A percentile compares a stretch with the other conserved stretches of the same genome.
These are phyloP conservation scores for Cossypha heuglini DNA, from an alignment of 2,797 vertebrate genomes.

Conservation along the genomic window DNA sequence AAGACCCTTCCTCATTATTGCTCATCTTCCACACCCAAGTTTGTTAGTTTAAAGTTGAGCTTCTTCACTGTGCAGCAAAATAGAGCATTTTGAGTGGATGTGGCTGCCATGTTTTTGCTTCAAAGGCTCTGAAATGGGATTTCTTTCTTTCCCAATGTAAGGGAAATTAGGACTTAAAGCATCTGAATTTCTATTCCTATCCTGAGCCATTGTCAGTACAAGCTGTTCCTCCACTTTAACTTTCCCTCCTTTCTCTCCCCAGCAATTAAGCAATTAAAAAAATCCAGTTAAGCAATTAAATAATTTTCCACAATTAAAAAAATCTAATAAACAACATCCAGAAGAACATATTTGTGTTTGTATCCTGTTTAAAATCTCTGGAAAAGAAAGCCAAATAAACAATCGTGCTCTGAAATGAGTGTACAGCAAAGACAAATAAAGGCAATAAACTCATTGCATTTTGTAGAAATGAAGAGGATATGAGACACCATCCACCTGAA, in stretches of 20 bases:
- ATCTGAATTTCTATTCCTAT: not conserved
- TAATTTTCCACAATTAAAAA: not conserved
- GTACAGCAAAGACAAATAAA: not conserved
- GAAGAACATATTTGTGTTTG: not conserved
- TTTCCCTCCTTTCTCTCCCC: not conserved
- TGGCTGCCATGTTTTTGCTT: not conserved
- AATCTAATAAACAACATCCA: not conserved
- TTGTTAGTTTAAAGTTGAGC: not conserved
- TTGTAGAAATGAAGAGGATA: not conserved
- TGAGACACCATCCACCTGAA: fast-evolving
- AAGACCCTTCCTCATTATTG: not conserved
- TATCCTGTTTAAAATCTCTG: not conserved
- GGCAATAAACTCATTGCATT: not conserved
- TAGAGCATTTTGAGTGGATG: not conserved
- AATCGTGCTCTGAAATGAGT: not conserved
- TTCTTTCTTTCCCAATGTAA: not conserved
- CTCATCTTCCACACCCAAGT: not conserved
- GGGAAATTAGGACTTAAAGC: not conserved
- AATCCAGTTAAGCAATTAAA: not conserved
- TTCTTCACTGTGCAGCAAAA: not conserved
- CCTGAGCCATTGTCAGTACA: not conserved
- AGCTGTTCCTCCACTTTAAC: not conserved
- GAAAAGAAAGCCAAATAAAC: not conserved
- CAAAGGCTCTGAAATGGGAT: not conserved
- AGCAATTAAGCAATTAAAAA: too few relatives aligned